These are phyloP conservation scores for Centropyge bicolor DNA, from an alignment of 2,797 vertebrate species.

Conservation along the genomic window DNA sequence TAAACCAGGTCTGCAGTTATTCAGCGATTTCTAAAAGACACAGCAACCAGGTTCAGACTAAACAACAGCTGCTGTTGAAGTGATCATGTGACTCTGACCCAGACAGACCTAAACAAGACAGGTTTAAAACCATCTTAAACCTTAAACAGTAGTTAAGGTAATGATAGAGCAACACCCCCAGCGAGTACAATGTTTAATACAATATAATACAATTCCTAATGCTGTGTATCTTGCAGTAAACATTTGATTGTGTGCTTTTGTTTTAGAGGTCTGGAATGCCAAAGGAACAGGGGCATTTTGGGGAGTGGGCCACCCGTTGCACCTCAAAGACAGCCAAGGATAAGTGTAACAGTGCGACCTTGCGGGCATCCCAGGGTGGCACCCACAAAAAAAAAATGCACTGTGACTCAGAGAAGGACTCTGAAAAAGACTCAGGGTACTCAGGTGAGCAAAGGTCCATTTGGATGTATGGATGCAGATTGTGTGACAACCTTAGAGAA, in stretches of 20 bases:
- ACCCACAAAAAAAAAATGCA: slow-evolving; percentile 23
- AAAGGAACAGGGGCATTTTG: slow-evolving; percentile 65
- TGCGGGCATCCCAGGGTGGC: slow-evolving; percentile 66
- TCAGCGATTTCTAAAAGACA: too few relatives aligned
- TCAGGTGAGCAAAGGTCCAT: slow-evolving; percentile 70
- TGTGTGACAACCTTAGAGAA: neutral
- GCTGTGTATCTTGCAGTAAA: neutral
- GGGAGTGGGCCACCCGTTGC: slow-evolving; percentile 43
- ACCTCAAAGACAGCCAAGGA: slow-evolving; percentile 78
- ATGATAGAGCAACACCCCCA: too few relatives aligned
- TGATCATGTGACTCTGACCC: too few relatives aligned
- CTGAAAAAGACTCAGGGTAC: slow-evolving; percentile 80
- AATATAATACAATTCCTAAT: too few relatives aligned
- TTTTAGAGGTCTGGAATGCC: slow-evolving; percentile 70
- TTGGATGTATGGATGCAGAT: neutral
- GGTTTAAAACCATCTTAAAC: too few relatives aligned
- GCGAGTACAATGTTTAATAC: too few relatives aligned
- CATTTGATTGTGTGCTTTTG: neutral
- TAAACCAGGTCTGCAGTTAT: too few relatives aligned
- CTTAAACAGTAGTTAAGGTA: too few relatives aligned
- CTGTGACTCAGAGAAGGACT: slow-evolving; percentile 76
- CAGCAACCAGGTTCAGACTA: too few relatives aligned
- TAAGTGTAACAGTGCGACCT: slow-evolving; percentile 74
- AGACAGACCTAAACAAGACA: too few relatives aligned
- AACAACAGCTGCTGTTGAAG: too few relatives aligned